Evolutionary conservation across 2,888 invertebrate genomes (phyloP).

Genomic region (Rhopalosiphum nymphaeae): DNA sequence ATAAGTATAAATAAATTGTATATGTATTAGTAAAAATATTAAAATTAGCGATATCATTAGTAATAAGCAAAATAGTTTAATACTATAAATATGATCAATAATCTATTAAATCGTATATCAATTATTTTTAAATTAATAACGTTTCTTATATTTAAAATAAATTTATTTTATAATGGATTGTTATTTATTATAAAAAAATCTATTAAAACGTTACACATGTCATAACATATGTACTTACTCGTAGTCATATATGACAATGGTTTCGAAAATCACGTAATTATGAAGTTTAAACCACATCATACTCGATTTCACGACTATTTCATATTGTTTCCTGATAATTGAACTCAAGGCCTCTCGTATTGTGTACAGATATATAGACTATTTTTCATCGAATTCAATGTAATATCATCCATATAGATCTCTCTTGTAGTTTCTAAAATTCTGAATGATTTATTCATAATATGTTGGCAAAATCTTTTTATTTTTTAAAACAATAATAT

Average conservation of each 20-base stretch:
- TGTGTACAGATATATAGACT: constrained; percentile 13
- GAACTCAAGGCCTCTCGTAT: constrained; percentile 44
- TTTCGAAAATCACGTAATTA: constrained; percentile 61
- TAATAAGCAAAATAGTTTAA: neutral
- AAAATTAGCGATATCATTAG: neutral
- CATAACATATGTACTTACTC: neutral
- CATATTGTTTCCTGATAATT: constrained; percentile 49
- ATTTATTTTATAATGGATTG: neutral
- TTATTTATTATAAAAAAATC: neutral
- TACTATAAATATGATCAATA: neutral
- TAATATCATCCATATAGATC: constrained; percentile 26
- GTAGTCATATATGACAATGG: constrained; percentile 31
- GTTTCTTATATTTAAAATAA: neutral
- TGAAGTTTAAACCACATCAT: constrained; percentile 57
- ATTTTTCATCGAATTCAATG: constrained; percentile 32
- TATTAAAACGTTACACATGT: constrained; percentile 5
- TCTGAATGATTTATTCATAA: constrained; percentile 18
- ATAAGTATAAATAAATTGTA: neutral
- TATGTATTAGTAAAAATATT: neutral
- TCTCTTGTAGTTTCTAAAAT: constrained; percentile 54
- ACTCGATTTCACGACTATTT: constrained; percentile 53
- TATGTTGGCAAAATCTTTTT: neutral
- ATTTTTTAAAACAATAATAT: constrained; percentile 32
- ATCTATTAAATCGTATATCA: neutral
- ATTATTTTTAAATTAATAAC: neutral